phyloP scores from a whole-genome alignment of 2,113 vertebrate genomes.

The Empidonax alnorum region DNA sequence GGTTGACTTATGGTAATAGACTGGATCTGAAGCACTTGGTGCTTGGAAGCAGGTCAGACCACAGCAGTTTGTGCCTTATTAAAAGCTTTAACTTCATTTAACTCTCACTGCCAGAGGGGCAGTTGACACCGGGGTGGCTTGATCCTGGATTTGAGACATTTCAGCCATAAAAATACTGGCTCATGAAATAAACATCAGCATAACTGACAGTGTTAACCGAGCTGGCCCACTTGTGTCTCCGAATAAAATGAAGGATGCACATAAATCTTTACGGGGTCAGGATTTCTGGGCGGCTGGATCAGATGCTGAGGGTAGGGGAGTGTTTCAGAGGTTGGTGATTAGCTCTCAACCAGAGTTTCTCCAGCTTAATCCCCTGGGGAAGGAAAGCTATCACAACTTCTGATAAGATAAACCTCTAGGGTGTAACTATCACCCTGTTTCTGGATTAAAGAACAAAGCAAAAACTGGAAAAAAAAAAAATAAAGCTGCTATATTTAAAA shows the following conservation, averaged over 20 bases:
- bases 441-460: conserved; percentile 3
- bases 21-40: not conserved
- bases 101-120: not conserved
- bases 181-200: not conserved
- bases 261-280: not conserved
- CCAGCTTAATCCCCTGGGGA: not conserved
- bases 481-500: not conserved
- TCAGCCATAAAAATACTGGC: not conserved
- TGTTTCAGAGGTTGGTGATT: not conserved
- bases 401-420: not conserved
- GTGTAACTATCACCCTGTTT: not conserved
- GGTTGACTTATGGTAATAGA: not conserved
- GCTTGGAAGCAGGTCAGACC: not conserved
- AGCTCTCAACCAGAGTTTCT: conserved; percentile 8
- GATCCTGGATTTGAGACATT: not conserved
- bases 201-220: not conserved
- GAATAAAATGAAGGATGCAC: not conserved
- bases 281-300: not conserved
- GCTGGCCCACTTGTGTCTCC: not conserved
- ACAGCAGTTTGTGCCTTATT: not conserved
- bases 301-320: not conserved
- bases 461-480: not conserved
- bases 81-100: not conserved
- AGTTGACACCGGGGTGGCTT: not conserved
- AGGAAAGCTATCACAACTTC: not conserved